Percentiles rank a stretch among this genome's conserved stretches.
phyloP scores from a whole-genome alignment of 2,797 vertebrate species.

The Mormyrus hasselquistii region DNA sequence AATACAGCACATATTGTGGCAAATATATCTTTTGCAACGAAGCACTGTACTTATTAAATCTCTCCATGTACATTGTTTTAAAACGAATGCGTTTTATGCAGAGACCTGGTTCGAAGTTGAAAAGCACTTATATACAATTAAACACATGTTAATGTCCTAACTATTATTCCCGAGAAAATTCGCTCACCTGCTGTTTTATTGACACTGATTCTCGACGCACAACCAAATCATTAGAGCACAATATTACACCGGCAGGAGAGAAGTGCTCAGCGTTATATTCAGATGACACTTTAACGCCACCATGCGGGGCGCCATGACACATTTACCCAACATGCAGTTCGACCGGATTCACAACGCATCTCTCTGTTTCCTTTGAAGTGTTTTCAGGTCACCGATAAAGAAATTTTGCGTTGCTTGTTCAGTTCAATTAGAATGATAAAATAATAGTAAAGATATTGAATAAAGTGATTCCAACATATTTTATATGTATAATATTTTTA shows the following conservation, averaged over 20 bases:
- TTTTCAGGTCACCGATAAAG: background rate
- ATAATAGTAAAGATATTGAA: background rate
- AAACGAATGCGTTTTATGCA: background rate
- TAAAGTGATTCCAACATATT: background rate
- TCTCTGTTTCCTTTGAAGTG: background rate
- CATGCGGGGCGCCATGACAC: slow-evolving; percentile 23
- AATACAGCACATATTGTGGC: background rate
- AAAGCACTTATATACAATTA: background rate
- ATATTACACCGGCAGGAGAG: background rate
- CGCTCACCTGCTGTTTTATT: slow-evolving; percentile 10
- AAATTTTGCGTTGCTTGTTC: background rate
- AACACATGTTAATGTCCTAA: background rate
- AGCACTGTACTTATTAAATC: background rate
- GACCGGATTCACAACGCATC: background rate
- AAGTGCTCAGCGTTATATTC: background rate
- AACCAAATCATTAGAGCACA: background rate
- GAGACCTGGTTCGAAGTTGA: background rate
- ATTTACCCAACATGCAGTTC: slow-evolving; percentile 18
- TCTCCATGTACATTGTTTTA: background rate
- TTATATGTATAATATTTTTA: background rate
- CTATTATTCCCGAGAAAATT: background rate
- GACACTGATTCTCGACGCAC: background rate
- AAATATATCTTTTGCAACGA: background rate
- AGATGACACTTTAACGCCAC: background rate
- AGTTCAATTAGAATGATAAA: background rate